These are phyloP conservation scores for Chascanopsetta lugubris DNA, from an alignment of 2,113 vertebrate species.

Conservation along the genomic window DNA sequence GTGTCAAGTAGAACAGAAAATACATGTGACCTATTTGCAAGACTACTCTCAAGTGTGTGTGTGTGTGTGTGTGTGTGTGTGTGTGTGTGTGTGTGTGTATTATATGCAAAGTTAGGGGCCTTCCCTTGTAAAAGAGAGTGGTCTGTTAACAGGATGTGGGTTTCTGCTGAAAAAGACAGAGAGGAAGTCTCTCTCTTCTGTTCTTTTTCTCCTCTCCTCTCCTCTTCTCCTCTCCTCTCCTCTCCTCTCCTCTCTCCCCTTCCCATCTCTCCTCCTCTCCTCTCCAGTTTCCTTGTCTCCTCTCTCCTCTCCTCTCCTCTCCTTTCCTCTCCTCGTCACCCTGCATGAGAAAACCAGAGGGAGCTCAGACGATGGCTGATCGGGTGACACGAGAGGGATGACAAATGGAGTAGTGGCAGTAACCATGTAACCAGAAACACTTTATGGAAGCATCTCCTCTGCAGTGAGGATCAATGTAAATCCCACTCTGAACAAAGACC, in stretches of 20 bases:
- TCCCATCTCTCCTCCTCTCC: slow-evolving; percentile 33
- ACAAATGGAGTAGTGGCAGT: not conserved
- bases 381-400: not conserved
- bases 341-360: slow-evolving; percentile 8
- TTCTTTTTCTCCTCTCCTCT: slow-evolving; percentile 33
- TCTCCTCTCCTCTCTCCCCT: slow-evolving; percentile 18
- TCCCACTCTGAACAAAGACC: not conserved
- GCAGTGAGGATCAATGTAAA: slow-evolving; percentile 13
- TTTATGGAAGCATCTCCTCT: slow-evolving; percentile 15
- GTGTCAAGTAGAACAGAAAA: slow-evolving; percentile 51
- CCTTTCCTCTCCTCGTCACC: slow-evolving; percentile 28
- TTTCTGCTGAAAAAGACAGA: slow-evolving; percentile 70
- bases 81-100: no score
- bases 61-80: not conserved
- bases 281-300: slow-evolving; percentile 23
- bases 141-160: slow-evolving; percentile 80
- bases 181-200: slow-evolving; percentile 49
- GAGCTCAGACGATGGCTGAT: not conserved
- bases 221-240: slow-evolving; percentile 16
- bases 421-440: slow-evolving; percentile 1
- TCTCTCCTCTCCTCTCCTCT: slow-evolving; percentile 25
- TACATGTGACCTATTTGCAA: slow-evolving; percentile 71
- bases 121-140: slow-evolving; percentile 73
- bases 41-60: slow-evolving; percentile 9
- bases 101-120: slow-evolving; percentile 57